Percentiles rank a stretch among this genome's conserved stretches.
These are phyloP conservation scores for Pocillopora verrucosa DNA, from an alignment of 64 coral and sea anemone genomes.

Conservation along the genomic window DNA sequence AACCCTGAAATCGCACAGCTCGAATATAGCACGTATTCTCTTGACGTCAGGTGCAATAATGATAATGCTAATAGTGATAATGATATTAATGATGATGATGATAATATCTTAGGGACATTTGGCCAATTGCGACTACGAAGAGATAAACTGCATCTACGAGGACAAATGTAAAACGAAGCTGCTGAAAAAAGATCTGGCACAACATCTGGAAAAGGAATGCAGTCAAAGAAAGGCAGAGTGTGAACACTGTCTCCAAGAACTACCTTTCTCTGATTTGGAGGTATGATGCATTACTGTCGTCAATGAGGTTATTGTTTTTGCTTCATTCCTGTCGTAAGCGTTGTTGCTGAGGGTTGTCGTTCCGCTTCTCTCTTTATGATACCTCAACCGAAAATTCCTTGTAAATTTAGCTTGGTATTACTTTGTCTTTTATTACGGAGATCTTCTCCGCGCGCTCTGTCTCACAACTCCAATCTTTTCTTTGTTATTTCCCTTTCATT, in stretches of 20 bases:
- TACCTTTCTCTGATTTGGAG: constrained; percentile 15
- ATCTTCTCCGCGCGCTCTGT: too few species aligned
- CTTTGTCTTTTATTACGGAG: too few species aligned
- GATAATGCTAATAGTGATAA: background rate
- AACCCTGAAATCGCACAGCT: background rate
- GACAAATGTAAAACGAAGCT: constrained; percentile 23
- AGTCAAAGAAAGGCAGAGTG: constrained; percentile 18
- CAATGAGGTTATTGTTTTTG: too few species aligned
- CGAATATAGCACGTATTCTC: too few species aligned
- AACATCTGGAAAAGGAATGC: constrained; percentile 54
- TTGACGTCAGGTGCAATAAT: too few species aligned
- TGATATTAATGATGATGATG: background rate
- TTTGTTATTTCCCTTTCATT: too few species aligned
- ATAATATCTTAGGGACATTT: constrained; percentile 11
- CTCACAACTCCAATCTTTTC: background rate
- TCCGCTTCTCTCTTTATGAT: too few species aligned
- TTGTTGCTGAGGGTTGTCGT: too few species aligned
- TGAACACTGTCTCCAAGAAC: constrained; percentile 20
- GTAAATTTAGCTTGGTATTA: too few species aligned
- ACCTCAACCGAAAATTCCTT: too few species aligned
- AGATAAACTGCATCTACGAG: constrained; percentile 32
- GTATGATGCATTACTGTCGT: background rate
- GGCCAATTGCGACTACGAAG: constrained; percentile 17
- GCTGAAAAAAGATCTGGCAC: background rate
- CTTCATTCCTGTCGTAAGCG: too few species aligned